Evolutionary conservation across 1,140 invertebrate genomes (phyloP), one percentile per base, ranked within the genome.

Genomic region (Bombyx mandarina): DNA sequence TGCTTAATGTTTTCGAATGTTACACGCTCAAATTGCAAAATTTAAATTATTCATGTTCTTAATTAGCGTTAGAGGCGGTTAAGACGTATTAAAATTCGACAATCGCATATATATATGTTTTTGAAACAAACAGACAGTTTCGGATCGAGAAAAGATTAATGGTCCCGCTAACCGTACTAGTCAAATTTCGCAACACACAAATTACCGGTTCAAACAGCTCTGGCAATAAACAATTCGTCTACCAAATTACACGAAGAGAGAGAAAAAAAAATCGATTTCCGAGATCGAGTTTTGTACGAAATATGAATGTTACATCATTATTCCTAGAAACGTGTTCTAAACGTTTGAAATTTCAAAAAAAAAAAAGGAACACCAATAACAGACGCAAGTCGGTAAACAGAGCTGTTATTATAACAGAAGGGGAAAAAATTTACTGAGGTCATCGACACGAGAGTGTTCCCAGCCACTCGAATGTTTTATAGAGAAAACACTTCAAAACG

Each of bases 401-500:
- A 67, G 62, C 65, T 74, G 66, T 77, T 73, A 74, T 77, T 66
- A 71, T 71, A 69, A 69, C 62, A 60, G 61, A 63, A 66, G 67
- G 68, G 67, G 73, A 71, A 75, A 74, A 77, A 70, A 64, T 55
- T 57, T 58, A 57, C 42, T 45, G 66, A 64, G 82, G 68, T 82
- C 81, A 73, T 66, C 60, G 79, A 76, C 76, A 66, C 62, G 52
- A 50, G 61, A 73, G 73, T 75, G 80, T 85, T 83, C 80, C 80
- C 75, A 82, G 67, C 63, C 77, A 82, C 81, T 86, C 73, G 75
- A 82, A 56, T 60, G 68, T 86, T 84, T 86, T 82, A 86, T 86
- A 79, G 78, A 73, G 81, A 86, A 86, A 86, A 86, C 81, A 86
- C 82, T 86, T 83, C 75, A 82, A 84, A 82, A 79, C 73, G 66